These are phyloP conservation scores for Pyrocoelia pectoralis DNA, from an alignment of 2,888 invertebrate species.

Conservation along the genomic window DNA sequence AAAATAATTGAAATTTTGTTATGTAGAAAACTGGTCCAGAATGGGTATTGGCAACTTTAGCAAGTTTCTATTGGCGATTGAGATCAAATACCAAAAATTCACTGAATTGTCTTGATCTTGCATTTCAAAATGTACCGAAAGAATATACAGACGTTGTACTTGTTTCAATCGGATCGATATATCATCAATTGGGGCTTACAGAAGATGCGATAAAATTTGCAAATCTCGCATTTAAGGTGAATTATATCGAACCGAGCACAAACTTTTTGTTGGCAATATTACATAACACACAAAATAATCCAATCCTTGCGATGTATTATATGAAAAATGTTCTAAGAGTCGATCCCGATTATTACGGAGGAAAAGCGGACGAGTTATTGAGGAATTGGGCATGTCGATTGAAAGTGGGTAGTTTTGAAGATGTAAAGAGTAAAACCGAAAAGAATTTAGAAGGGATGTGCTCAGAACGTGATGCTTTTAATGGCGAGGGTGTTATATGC, in stretches of 20 bases:
- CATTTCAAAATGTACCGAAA: constrained; percentile 65
- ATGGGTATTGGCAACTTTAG: constrained; percentile 77
- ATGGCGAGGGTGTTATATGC: constrained; percentile 55
- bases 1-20: constrained; percentile 40
- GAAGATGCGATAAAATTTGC: constrained; percentile 71
- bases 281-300: constrained; percentile 70
- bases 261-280: constrained; percentile 74
- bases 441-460: constrained; percentile 47
- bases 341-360: constrained; percentile 62
- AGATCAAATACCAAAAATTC: constrained; percentile 74
- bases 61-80: constrained; percentile 81
- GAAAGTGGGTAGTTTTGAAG: constrained; percentile 51
- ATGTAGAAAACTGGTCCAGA: constrained; percentile 73
- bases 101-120: constrained; percentile 73
- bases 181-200: constrained; percentile 70
- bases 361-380: constrained; percentile 62
- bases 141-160: constrained; percentile 73
- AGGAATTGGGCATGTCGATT: constrained; percentile 65
- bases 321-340: constrained; percentile 68
- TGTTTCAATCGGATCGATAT: constrained; percentile 73
- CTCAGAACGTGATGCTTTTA: constrained; percentile 47
- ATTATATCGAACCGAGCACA: constrained; percentile 74
- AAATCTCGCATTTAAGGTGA: constrained; percentile 68
- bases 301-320: constrained; percentile 68
- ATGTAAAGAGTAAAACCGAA: constrained; percentile 41